Evolutionary conservation across 2,888 invertebrate species (phyloP).

Genomic region (Theristus sp.): DNA sequence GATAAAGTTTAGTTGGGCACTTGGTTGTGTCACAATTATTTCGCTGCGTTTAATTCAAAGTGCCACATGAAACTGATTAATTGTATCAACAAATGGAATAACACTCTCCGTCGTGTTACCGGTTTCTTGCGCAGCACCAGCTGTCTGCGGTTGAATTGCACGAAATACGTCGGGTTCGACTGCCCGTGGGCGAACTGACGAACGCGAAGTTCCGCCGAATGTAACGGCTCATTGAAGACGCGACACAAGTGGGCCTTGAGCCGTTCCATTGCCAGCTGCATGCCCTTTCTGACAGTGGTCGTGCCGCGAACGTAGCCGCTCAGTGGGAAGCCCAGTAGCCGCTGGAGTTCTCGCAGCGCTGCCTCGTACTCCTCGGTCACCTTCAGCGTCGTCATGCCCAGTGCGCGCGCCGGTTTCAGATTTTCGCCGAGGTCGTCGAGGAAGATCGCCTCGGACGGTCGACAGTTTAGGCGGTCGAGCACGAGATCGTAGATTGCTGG

Average conservation of each 20-base stretch:
- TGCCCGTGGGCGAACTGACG: slow-evolving; percentile 32
- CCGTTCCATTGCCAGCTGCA: background rate
- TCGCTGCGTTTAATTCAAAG: background rate
- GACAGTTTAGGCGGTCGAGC: slow-evolving; percentile 15
- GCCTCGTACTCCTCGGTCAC: slow-evolving; percentile 17
- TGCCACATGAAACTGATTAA: too few species aligned
- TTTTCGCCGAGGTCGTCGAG: slow-evolving; percentile 34
- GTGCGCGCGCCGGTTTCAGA: slow-evolving; percentile 28
- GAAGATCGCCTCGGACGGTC: slow-evolving; percentile 28
- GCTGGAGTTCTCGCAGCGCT: slow-evolving; percentile 22
- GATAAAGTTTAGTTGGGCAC: too few species aligned
- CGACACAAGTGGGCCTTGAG: background rate
- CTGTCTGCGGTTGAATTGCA: slow-evolving; percentile 27
- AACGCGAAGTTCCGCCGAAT: slow-evolving; percentile 7
- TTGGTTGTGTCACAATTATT: background rate
- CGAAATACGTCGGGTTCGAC: slow-evolving; percentile 35
- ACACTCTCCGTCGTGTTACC: too few species aligned
- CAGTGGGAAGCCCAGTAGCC: slow-evolving; percentile 19
- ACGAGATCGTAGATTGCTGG: slow-evolving; percentile 27
- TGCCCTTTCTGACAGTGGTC: slow-evolving; percentile 12
- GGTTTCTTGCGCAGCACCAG: slow-evolving; percentile 36
- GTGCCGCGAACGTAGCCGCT: slow-evolving; percentile 22
- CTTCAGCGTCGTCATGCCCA: slow-evolving; percentile 34
- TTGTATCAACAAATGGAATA: too few species aligned
- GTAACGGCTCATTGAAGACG: background rate